Percentiles rank a stretch among this genome's conserved stretches.
Evolutionary conservation across 2,797 vertebrate species (phyloP).

Genomic region (Eleutherodactylus coqui): DNA sequence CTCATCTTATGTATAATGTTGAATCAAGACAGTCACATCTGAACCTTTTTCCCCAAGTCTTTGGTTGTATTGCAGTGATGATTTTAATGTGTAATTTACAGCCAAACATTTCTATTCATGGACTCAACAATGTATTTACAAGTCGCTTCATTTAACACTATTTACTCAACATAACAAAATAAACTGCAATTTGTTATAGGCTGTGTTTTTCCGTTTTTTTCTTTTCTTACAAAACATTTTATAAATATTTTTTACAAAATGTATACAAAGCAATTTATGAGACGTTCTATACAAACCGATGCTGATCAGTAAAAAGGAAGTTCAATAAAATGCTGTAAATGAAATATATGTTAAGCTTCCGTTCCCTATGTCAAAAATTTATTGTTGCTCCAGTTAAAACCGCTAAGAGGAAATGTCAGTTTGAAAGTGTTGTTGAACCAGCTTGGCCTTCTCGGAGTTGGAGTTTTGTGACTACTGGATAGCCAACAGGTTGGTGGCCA

Average conservation of each 20-base stretch:
- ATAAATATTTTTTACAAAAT: slow-evolving; percentile 90
- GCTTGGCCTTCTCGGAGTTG: no score
- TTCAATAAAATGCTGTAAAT: slow-evolving; percentile 80
- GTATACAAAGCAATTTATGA: slow-evolving; percentile 89
- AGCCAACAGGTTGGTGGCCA: not conserved
- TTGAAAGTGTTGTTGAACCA: slow-evolving; percentile 71
- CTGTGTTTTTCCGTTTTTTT: slow-evolving; percentile 65
- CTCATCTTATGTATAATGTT: slow-evolving; percentile 38
- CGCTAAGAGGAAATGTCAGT: slow-evolving; percentile 76
- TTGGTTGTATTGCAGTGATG: slow-evolving; percentile 89
- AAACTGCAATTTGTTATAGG: slow-evolving; percentile 88
- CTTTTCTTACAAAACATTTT: slow-evolving; percentile 88
- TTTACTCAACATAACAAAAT: slow-evolving; percentile 98
- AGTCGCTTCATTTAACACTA: slow-evolving; percentile 85
- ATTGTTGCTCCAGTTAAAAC: slow-evolving; percentile 75
- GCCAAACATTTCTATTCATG: slow-evolving; percentile 90
- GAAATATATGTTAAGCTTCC: slow-evolving; percentile 81
- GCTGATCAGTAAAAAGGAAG: slow-evolving; percentile 84
- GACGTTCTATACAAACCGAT: slow-evolving; percentile 85
- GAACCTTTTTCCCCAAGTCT: slow-evolving; percentile 82
- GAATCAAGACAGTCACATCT: slow-evolving; percentile 83
- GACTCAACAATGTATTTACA: slow-evolving; percentile 88
- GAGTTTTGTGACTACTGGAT: no score
- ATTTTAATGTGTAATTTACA: slow-evolving; percentile 94
- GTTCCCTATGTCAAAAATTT: slow-evolving; percentile 77